Evolutionary conservation across 1,140 invertebrate genomes (phyloP).

Genomic region (Lepeophtheirus salmonis): DNA sequence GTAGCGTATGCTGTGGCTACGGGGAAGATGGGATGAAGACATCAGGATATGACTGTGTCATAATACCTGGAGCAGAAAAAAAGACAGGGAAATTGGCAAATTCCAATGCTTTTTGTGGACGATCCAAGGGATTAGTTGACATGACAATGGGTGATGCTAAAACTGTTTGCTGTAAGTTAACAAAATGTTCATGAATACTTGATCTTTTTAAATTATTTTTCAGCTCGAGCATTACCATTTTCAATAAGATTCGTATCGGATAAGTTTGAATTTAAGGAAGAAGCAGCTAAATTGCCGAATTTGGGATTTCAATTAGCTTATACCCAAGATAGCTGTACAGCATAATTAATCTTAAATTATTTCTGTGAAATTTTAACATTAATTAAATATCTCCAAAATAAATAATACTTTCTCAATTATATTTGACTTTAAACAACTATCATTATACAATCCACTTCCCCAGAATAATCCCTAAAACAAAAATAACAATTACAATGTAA

Average conservation of each 20-base stretch:
- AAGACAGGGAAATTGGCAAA: neutral
- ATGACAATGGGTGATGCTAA: neutral
- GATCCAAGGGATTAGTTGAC: neutral
- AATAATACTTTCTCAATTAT: no score
- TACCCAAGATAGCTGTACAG: neutral
- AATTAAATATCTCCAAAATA: no score
- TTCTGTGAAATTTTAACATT: no score
- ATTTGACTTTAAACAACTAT: no score
- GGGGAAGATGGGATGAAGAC: slow-evolving; percentile 1
- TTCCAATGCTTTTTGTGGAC: neutral
- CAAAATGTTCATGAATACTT: no score
- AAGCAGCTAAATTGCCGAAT: neutral
- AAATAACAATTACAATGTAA: neutral
- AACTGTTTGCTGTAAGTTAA: neutral
- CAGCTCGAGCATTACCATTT: neutral
- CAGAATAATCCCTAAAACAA: neutral
- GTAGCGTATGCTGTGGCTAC: slow-evolving; percentile 1
- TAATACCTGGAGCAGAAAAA: neutral
- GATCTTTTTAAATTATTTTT: neutral
- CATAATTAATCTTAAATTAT: no score
- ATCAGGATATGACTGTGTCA: slow-evolving; percentile 3
- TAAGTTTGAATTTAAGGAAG: neutral
- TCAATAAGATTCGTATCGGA: neutral
- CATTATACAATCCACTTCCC: neutral
- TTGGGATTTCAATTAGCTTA: neutral